Conservation (phyloP, 2,797 vertebrate species). For the Eutrigla gurnardus region DNA sequence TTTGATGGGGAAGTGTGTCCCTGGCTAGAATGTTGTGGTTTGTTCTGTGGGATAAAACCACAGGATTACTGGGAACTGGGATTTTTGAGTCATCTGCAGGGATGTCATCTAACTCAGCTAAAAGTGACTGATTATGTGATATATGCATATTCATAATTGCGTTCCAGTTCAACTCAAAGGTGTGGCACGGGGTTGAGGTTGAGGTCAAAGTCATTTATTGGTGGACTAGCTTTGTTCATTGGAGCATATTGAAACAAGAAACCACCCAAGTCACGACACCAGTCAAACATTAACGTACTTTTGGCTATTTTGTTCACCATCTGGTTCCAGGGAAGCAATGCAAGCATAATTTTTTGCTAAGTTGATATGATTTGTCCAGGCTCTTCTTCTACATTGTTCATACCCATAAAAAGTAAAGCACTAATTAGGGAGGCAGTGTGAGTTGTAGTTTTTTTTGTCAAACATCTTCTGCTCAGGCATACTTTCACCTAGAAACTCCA, state of each 20-base stretch:
- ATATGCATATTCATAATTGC: background rate
- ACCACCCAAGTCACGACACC: background rate
- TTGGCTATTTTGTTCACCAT: background rate
- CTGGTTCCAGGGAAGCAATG: background rate
- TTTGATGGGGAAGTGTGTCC: background rate
- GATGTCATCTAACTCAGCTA: background rate
- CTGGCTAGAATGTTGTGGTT: background rate
- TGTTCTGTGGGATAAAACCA: constrained; percentile 1
- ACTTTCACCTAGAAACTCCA: too few species aligned
- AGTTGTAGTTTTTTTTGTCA: too few species aligned
- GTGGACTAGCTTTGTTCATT: background rate
- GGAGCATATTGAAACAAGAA: background rate
- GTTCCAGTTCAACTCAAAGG: background rate
- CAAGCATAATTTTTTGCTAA: too few species aligned
- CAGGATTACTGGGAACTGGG: background rate
- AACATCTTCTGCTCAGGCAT: too few species aligned
- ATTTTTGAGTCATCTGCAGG: background rate
- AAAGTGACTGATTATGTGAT: background rate
- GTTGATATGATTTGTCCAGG: background rate
- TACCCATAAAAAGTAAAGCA: too few species aligned
- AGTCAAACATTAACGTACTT: background rate
- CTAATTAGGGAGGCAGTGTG: too few species aligned
- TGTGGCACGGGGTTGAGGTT: background rate
- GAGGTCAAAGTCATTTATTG: background rate
- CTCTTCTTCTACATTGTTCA: too few species aligned